These are phyloP conservation scores for Gymnobelideus leadbeateri DNA, from an alignment of 2,113 vertebrate species.

Conservation along the genomic window DNA sequence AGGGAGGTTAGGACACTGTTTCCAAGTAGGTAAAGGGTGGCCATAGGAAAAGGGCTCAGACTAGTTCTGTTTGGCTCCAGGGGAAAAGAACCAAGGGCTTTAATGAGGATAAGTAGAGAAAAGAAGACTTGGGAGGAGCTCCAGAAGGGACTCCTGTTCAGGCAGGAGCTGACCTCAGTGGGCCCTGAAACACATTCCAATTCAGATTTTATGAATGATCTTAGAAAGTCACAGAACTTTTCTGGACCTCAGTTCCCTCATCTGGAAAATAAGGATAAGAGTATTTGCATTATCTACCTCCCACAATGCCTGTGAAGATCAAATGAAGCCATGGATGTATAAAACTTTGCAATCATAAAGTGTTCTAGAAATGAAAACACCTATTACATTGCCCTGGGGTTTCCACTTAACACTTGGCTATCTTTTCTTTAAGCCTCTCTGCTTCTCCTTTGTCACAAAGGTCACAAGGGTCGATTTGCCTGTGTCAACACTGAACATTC, in stretches of 20 bases:
- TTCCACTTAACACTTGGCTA: neutral
- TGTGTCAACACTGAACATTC: neutral
- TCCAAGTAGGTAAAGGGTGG: neutral
- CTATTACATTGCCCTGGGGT: neutral
- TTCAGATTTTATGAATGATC: neutral
- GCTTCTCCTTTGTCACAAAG: neutral
- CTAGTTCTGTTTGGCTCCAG: neutral
- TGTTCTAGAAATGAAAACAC: neutral
- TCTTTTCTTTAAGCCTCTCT: neutral
- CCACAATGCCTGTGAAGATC: neutral
- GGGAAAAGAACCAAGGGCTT: neutral
- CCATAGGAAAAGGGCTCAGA: neutral
- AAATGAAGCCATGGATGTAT: neutral
- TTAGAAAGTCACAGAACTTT: neutral
- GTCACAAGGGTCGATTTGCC: neutral
- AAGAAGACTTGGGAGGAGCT: neutral
- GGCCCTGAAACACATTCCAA: neutral
- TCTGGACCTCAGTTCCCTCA: neutral
- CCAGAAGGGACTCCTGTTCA: neutral
- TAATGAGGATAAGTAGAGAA: neutral
- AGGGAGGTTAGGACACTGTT: neutral
- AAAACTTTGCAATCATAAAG: no score
- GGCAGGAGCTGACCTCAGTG: neutral
- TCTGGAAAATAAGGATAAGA: neutral
- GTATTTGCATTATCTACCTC: neutral